phyloP scores from a whole-genome alignment of 2,113 vertebrate species.

The Oplegnathus fasciatus region DNA sequence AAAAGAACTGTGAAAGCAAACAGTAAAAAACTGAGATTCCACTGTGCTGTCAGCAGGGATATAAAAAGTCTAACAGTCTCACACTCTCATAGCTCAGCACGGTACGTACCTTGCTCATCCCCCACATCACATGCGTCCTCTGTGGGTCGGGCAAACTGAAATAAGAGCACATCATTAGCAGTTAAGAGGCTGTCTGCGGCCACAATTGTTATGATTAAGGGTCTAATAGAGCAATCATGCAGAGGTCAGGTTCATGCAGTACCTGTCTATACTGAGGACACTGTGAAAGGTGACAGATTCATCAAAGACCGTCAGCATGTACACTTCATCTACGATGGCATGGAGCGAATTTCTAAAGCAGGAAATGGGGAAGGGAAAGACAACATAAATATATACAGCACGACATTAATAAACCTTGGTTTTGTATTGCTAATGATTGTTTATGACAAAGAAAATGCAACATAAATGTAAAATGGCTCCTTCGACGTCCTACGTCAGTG shows the following conservation, averaged over 20 bases:
- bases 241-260: conserved; percentile 56
- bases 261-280: conserved; percentile 92
- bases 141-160: conserved; percentile 95
- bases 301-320: conserved; percentile 96
- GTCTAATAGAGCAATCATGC: conserved; percentile 36
- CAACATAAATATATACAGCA: not conserved
- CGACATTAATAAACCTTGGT: conserved; percentile 2
- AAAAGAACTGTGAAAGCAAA: conserved; percentile 22
- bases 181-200: conserved; percentile 49
- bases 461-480: conserved; percentile 27
- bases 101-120: conserved; percentile 91
- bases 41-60: conserved; percentile 13
- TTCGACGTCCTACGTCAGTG: conserved; percentile 1
- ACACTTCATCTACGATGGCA: conserved; percentile 94
- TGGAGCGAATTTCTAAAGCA: conserved; percentile 90
- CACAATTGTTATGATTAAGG: conserved; percentile 45
- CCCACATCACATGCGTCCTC: conserved; percentile 97
- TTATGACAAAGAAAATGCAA: conserved; percentile 38
- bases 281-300: conserved; percentile 89
- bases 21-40: conserved; percentile 1
- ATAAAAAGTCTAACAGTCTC: conserved; percentile 26
- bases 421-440: conserved; percentile 34
- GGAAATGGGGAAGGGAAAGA: conserved; percentile 1
- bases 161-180: conserved; percentile 62
- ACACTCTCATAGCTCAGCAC: conserved; percentile 2